These are phyloP conservation scores for Subacronicta megacephala DNA, from an alignment of 2,888 invertebrate genomes.

Conservation along the genomic window DNA sequence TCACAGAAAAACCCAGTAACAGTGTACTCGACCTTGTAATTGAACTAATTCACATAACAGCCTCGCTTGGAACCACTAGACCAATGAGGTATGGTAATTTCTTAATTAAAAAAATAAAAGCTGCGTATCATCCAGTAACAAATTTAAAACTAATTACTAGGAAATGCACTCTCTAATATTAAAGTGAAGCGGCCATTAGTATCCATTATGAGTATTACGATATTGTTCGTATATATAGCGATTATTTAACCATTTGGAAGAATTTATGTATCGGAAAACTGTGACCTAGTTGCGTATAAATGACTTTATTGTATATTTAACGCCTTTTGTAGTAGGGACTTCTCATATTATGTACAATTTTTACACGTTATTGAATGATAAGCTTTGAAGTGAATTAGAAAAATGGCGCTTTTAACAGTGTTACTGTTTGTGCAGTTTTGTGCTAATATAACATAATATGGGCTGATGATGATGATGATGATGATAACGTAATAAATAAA, in stretches of 20 bases:
- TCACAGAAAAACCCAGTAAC: no score
- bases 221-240: conserved; percentile 40
- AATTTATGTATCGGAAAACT: conserved; percentile 35
- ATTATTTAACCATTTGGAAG: conserved; percentile 46
- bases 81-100: neutral
- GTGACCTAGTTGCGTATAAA: conserved; percentile 39
- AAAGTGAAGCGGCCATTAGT: conserved; percentile 29
- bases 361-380: no score
- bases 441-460: no score
- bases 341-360: neutral
- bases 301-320: conserved; percentile 24
- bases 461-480: no score
- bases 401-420: no score
- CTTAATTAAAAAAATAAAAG: neutral
- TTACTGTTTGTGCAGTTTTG: no score
- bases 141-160: conserved; percentile 30
- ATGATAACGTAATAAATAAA: no score
- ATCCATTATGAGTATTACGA: conserved; percentile 50
- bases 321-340: neutral
- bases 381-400: no score
- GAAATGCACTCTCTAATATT: conserved; percentile 36
- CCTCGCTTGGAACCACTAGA: no score
- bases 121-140: conserved; percentile 13
- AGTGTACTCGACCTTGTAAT: no score
- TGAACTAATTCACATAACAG: no score